Evolutionary conservation across 1,140 invertebrate genomes (phyloP).

Genomic region (Neoseiulus cucumeris): DNA sequence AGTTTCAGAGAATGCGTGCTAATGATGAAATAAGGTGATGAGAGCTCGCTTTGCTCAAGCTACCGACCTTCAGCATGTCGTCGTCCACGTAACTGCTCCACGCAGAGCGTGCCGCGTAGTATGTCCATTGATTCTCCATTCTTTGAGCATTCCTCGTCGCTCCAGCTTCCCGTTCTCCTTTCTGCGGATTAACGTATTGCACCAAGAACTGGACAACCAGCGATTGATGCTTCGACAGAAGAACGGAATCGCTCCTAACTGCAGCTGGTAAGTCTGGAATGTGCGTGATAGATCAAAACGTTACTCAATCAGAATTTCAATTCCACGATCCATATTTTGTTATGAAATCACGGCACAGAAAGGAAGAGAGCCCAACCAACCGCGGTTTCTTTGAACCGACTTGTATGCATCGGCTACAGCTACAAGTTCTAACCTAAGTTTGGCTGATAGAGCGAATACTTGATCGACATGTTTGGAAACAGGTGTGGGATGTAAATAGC

Average conservation of each 20-base stretch:
- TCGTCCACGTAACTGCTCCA: neutral
- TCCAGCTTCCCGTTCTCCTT: neutral
- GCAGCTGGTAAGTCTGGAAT: neutral
- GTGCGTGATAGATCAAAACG: too few species aligned
- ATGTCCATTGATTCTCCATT: neutral
- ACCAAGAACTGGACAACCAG: neutral
- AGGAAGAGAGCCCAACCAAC: too few species aligned
- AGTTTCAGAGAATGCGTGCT: neutral
- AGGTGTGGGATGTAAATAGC: slow-evolving; percentile 69
- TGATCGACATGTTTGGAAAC: slow-evolving; percentile 64
- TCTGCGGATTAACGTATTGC: neutral
- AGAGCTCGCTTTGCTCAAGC: neutral
- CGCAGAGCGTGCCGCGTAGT: neutral
- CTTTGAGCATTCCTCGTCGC: neutral
- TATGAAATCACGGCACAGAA: too few species aligned
- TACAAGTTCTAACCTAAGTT: slow-evolving; percentile 52
- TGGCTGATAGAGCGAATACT: slow-evolving; percentile 66
- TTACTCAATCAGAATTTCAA: too few species aligned
- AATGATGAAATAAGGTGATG: too few species aligned
- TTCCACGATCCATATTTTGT: too few species aligned
- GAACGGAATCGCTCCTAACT: neutral
- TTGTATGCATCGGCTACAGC: too few species aligned
- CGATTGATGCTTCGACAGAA: neutral
- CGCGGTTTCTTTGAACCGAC: too few species aligned
- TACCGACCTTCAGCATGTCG: neutral